Evolutionary conservation across 2,113 vertebrate species (phyloP).

Genomic region (Thermophis baileyi): DNA sequence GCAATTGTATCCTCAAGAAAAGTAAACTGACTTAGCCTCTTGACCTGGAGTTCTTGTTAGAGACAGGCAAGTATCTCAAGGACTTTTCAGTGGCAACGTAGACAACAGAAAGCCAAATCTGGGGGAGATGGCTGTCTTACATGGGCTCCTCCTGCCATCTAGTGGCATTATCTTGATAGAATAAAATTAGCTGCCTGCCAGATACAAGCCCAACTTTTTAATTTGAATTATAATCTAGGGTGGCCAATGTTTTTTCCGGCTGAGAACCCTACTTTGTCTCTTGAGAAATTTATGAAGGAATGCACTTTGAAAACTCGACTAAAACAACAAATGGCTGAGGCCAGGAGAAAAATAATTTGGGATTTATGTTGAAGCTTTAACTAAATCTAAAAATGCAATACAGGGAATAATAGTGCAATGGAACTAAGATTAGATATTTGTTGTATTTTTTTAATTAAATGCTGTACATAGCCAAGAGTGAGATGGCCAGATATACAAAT

Average conservation of each 20-base stretch:
- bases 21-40: slow-evolving; percentile 49
- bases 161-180: neutral
- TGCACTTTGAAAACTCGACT: neutral
- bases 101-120: neutral
- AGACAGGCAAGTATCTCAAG: neutral
- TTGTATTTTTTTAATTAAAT: neutral
- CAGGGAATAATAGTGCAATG: neutral
- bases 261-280: neutral
- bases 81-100: slow-evolving; percentile 3
- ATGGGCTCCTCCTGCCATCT: slow-evolving; percentile 45
- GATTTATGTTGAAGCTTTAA: neutral
- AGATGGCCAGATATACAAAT: neutral
- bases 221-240: neutral
- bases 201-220: neutral
- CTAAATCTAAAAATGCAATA: neutral
- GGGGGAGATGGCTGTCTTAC: neutral
- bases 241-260: neutral
- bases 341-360: neutral
- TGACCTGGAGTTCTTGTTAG: slow-evolving; percentile 48
- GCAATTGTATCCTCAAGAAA: slow-evolving; percentile 52
- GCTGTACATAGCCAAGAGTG: neutral
- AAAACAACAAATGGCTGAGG: neutral
- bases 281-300: neutral
- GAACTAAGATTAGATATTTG: neutral
- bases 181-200: neutral